phyloP scores from a whole-genome alignment of 2,888 invertebrate species.

The Ectobius pallidus region DNA sequence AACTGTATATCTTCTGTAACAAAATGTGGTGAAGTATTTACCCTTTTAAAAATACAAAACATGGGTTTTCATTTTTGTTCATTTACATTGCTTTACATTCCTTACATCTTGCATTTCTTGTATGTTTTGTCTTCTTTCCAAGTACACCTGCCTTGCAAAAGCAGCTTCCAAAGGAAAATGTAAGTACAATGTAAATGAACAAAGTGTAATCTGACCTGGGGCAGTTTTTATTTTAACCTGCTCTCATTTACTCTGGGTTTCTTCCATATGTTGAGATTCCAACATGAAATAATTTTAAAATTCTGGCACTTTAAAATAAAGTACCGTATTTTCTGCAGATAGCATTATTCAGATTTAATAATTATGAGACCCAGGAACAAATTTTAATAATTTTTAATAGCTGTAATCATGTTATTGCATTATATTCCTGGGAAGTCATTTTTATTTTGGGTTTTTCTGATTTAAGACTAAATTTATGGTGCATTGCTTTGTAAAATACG shows the following conservation, averaged over 20 bases:
- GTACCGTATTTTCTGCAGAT: too few relatives aligned
- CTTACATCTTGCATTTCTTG: background rate
- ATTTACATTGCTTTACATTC: constrained; percentile 12
- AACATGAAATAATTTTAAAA: too few relatives aligned
- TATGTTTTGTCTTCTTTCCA: background rate
- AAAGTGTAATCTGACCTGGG: constrained; percentile 10
- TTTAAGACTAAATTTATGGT: too few relatives aligned
- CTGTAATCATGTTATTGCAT: too few relatives aligned
- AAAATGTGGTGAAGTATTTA: constrained; percentile 22
- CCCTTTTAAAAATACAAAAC: constrained; percentile 9
- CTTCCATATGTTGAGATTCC: too few relatives aligned
- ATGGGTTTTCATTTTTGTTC: constrained; percentile 21
- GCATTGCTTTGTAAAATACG: too few relatives aligned
- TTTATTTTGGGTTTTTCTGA: too few relatives aligned
- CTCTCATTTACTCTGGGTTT: background rate
- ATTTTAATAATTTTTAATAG: too few relatives aligned
- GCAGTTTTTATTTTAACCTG: background rate
- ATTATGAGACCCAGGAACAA: too few relatives aligned
- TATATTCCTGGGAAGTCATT: too few relatives aligned
- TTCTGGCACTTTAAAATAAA: too few relatives aligned
- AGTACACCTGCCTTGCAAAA: background rate
- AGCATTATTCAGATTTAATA: too few relatives aligned
- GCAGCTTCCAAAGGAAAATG: background rate
- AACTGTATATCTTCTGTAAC: constrained; percentile 9
- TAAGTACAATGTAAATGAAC: constrained; percentile 14